phyloP scores from a whole-genome alignment of 2,888 invertebrate species.

The Bhutanitis thaidina region DNA sequence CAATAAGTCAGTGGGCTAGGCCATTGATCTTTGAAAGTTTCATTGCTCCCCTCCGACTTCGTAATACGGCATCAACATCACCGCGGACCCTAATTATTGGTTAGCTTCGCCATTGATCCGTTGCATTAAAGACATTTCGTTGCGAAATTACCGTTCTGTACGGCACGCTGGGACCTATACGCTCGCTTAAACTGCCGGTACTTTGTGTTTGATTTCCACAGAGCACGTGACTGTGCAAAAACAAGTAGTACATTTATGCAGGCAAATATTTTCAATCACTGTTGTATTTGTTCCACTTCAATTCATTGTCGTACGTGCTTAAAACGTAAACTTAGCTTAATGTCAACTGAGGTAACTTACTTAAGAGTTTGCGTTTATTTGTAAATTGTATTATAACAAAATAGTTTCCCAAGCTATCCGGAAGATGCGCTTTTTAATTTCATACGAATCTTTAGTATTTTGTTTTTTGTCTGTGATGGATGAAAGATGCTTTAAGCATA shows the following conservation, averaged over 20 bases:
- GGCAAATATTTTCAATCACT: no score
- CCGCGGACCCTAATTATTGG: slow-evolving; percentile 6
- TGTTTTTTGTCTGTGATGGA: no score
- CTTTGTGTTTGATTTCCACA: neutral
- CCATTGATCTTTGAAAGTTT: slow-evolving; percentile 1
- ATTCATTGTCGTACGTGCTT: no score
- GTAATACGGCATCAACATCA: neutral
- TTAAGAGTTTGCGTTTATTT: no score
- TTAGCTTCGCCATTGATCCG: slow-evolving; percentile 6
- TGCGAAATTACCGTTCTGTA: neutral
- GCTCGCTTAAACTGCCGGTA: neutral
- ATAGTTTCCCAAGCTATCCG: no score
- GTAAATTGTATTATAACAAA: no score
- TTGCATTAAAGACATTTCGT: slow-evolving; percentile 1
- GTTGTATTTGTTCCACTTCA: no score
- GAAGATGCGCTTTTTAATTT: no score
- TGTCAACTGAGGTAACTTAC: no score
- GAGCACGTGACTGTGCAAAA: neutral
- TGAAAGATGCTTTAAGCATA: no score
- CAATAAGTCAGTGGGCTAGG: neutral
- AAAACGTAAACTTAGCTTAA: no score
- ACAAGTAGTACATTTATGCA: neutral
- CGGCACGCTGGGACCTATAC: neutral
- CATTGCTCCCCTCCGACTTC: neutral
- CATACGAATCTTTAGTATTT: no score